These are phyloP conservation scores for Mesoligia furuncula DNA, from an alignment of 2,888 invertebrate species.

Conservation along the genomic window DNA sequence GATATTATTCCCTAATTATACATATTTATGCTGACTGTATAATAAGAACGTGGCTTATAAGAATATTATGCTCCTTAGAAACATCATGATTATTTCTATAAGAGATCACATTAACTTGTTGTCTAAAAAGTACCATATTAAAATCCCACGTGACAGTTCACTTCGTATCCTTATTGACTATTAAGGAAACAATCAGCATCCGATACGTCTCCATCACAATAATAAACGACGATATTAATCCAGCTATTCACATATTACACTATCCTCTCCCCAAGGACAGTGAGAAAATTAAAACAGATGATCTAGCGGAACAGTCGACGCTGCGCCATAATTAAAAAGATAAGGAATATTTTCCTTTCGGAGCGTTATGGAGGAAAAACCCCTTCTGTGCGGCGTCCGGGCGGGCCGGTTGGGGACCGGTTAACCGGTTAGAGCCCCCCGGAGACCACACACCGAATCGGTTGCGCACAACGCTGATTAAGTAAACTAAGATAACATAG, in stretches of 20 bases:
- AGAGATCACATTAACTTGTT: neutral
- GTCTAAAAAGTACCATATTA: constrained; percentile 31
- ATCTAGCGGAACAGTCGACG: constrained; percentile 83
- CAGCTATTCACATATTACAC: constrained; percentile 56
- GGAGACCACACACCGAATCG: constrained; percentile 84
- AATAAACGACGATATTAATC: constrained; percentile 59
- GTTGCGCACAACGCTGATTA: constrained; percentile 87
- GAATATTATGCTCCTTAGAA: neutral
- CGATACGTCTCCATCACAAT: constrained; percentile 49
- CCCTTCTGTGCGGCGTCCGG: constrained; percentile 77
- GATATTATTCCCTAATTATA: neutral
- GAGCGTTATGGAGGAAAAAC: constrained; percentile 77
- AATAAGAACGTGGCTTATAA: neutral
- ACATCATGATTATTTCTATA: neutral
- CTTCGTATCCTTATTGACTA: constrained; percentile 13
- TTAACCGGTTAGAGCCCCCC: constrained; percentile 87
- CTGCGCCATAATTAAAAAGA: constrained; percentile 89
- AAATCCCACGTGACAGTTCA: neutral
- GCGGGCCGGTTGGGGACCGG: constrained; percentile 75
- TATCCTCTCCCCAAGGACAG: constrained; percentile 78
- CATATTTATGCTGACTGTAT: neutral
- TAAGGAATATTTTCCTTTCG: constrained; percentile 88
- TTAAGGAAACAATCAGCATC: constrained; percentile 48
- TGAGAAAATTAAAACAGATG: constrained; percentile 89
- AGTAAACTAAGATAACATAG: constrained; percentile 90